Percentiles rank a stretch among this genome's conserved stretches.
phyloP scores from a whole-genome alignment of 1,140 invertebrate species.

The Trichoplusia ni region DNA sequence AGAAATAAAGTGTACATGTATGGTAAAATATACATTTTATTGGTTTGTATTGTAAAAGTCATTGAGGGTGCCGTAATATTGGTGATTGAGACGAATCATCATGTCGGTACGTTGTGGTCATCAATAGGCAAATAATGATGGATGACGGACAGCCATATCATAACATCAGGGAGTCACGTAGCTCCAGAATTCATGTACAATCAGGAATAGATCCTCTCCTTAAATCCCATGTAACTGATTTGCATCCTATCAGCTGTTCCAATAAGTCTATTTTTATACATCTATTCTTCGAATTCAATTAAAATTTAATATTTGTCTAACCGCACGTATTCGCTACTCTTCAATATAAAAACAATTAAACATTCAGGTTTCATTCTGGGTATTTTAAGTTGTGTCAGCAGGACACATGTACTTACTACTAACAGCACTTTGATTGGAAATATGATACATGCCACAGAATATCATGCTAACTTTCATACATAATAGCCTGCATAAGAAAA shows the following conservation, averaged over 20 bases:
- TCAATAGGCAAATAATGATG: slow-evolving; percentile 6
- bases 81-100: not conserved
- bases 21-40: not conserved
- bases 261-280: too few species aligned
- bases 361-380: not conserved
- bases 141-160: slow-evolving; percentile 51
- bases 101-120: slow-evolving; percentile 5
- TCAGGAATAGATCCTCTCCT: too few species aligned
- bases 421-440: too few species aligned
- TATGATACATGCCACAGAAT: too few species aligned
- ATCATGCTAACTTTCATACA: too few species aligned
- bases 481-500: too few species aligned
- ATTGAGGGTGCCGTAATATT: not conserved
- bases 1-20: not conserved
- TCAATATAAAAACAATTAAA: too few species aligned
- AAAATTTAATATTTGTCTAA: too few species aligned
- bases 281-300: too few species aligned
- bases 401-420: not conserved
- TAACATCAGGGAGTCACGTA: slow-evolving; percentile 48
- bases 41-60: not conserved
- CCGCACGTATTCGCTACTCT: too few species aligned
- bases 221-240: too few species aligned
- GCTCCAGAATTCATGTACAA: slow-evolving; percentile 5
- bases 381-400: not conserved
- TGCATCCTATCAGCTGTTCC: too few species aligned